These are phyloP conservation scores for Spodoptera picta DNA, from an alignment of 2,888 invertebrate species.

Conservation along the genomic window DNA sequence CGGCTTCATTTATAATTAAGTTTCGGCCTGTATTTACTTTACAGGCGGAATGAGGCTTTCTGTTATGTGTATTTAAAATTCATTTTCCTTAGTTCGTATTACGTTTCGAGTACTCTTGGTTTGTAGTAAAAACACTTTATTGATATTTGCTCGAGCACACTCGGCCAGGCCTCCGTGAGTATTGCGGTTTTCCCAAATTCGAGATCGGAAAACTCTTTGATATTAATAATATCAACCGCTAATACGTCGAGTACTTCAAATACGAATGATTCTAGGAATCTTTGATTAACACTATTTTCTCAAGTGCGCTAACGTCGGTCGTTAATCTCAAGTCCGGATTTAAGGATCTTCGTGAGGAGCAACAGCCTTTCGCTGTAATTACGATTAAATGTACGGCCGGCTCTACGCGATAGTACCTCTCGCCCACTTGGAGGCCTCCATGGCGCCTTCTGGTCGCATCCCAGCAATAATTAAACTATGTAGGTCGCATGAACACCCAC, in stretches of 20 bases:
- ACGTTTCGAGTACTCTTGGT: background rate
- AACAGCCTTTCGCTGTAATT: constrained; percentile 24
- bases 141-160: constrained; percentile 1
- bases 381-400: constrained; percentile 32
- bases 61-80: constrained; percentile 2
- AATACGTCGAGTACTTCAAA: background rate
- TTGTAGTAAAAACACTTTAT: background rate
- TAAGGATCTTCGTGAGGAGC: constrained; percentile 20
- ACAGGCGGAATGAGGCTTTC: background rate
- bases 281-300: constrained; percentile 3
- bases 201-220: background rate
- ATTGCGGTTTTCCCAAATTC: constrained; percentile 1
- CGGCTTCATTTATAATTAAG: constrained; percentile 33
- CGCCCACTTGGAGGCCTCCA: constrained; percentile 77
- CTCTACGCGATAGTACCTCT: constrained; percentile 69
- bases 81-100: background rate
- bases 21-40: constrained; percentile 23
- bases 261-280: constrained; percentile 3
- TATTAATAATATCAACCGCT: background rate
- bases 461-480: constrained; percentile 85
- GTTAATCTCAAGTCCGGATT: background rate
- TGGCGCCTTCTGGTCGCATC: constrained; percentile 85
- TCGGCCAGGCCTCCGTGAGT: background rate
- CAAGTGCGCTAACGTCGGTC: background rate
- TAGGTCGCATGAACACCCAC: constrained; percentile 85